Evolutionary conservation across 1,140 invertebrate genomes (phyloP).

Genomic region (Drosophila quadrilineata): DNA sequence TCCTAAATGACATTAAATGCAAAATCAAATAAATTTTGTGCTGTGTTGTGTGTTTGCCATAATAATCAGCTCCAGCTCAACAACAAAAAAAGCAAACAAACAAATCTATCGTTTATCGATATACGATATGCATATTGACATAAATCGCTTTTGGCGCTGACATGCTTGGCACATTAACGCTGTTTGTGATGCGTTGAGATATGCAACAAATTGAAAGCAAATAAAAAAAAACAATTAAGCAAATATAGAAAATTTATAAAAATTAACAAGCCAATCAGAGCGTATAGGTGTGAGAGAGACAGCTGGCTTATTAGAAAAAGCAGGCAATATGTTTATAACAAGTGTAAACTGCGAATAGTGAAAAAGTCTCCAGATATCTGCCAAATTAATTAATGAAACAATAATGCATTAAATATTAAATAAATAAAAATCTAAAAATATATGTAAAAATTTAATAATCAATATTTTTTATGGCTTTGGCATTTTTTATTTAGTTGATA

Average conservation of each 20-base stretch:
- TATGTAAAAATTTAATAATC: conserved; percentile 17
- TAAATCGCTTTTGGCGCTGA: conserved; percentile 21
- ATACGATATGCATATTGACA: not conserved
- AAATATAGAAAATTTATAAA: conserved; percentile 24
- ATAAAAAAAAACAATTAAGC: conserved; percentile 41
- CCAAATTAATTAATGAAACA: conserved; percentile 78
- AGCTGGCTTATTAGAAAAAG: conserved; percentile 21
- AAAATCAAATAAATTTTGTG: conserved; percentile 77
- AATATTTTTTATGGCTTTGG: conserved; percentile 11
- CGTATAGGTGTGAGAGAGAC: not conserved
- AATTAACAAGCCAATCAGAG: not conserved
- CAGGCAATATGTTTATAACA: conserved; percentile 51
- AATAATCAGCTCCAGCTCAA: conserved; percentile 74
- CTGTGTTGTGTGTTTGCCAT: conserved; percentile 63
- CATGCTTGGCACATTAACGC: conserved; percentile 68
- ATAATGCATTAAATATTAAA: conserved; percentile 41
- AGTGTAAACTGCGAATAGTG: conserved; percentile 54
- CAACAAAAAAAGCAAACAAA: conserved; percentile 58
- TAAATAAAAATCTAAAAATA: conserved; percentile 8
- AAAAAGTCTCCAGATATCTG: conserved; percentile 69
- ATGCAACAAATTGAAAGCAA: conserved; percentile 73
- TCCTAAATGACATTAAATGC: conserved; percentile 59
- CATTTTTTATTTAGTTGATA: conserved; percentile 19
- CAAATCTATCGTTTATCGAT: conserved; percentile 29
- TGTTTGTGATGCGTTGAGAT: conserved; percentile 48